Base-by-base conservation (phyloP, 37 sponge, comb jelly and placozoan species). In the Spongia lamella region DNA sequence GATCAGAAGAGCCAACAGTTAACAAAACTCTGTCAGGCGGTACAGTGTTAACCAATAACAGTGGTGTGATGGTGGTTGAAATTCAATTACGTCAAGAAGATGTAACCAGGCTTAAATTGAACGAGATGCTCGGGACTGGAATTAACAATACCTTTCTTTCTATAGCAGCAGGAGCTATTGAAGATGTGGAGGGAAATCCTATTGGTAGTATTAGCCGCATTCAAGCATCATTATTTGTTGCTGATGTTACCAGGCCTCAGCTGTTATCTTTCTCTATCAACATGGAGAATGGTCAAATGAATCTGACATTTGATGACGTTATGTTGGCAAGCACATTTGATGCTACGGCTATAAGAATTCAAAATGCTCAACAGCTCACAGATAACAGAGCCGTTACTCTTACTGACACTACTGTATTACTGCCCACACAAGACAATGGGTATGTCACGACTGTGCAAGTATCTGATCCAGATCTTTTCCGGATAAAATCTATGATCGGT, bases 231-330 rank as follows among this genome's bases (percentile, higher is more conserved):
- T 56, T 36, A 11, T 78, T 88, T 64, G 73, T 80, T 6, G 70
- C 78, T 27, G 92, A 95, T 57, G 53, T 57, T 21, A 84, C 86
- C 13, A 57, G 92, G 32, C 92, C 96, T 24, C 66, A 58, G 65
- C 89, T 95, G 27, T 24, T 67, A 20, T 27, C 56, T 7, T 95
- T 91, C 68, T 68, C 82, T 1, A 62, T 95, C 54, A 81, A 91
- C 76, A 92, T 91, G 83, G 70, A 68, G 38, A 78, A 63, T 17
- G 96, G 92, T 16, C 20, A 72, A 16, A 59, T 95, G 30, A 78
- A 84, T 56, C 76, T 95, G 25, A 91, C 88, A 15, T 95, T 90
- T 68, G 92, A 91, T 88, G 96, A 95, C 68, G 77, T 78, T 13
- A 85, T 95, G 71, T 67, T 68, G 22, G 62, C 58, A 4, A 53